phyloP scores from a whole-genome alignment of 1,140 invertebrate species.

The Ceratosolen fusciceps region DNA sequence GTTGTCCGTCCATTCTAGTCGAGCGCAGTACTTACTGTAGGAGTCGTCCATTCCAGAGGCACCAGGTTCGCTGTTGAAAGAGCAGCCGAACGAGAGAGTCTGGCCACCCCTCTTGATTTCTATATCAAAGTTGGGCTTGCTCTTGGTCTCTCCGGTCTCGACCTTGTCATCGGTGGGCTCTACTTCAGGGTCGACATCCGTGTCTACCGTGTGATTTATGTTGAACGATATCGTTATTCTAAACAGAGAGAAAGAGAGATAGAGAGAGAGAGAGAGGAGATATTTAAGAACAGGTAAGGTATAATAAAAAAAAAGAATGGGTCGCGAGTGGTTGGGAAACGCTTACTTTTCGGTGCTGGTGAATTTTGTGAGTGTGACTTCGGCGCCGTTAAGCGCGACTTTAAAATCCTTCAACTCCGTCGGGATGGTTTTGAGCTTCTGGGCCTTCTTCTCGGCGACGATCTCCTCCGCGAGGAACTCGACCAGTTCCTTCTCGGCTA shows the following conservation, averaged over 20 bases:
- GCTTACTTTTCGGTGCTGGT: slow-evolving; percentile 81
- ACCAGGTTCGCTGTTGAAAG: slow-evolving; percentile 77
- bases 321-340: neutral
- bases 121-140: slow-evolving; percentile 89
- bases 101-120: slow-evolving; percentile 82
- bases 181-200: slow-evolving; percentile 78
- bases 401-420: slow-evolving; percentile 85
- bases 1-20: neutral
- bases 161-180: slow-evolving; percentile 77
- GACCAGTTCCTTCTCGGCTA: slow-evolving; percentile 88
- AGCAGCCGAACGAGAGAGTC: slow-evolving; percentile 87
- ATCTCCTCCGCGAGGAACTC: slow-evolving; percentile 93
- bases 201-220: slow-evolving; percentile 91
- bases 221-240: slow-evolving; percentile 86
- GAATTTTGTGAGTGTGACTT: slow-evolving; percentile 80
- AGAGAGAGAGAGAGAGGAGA: no score
- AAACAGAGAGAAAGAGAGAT: slow-evolving; percentile 55
- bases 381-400: slow-evolving; percentile 81
- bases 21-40: slow-evolving; percentile 75
- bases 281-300: neutral
- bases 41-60: slow-evolving; percentile 78
- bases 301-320: slow-evolving; percentile 24
- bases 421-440: slow-evolving; percentile 81
- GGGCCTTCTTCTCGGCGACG: slow-evolving; percentile 85
- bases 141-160: slow-evolving; percentile 85